A percentile compares a stretch with the other conserved stretches of the same genome.
Evolutionary conservation across 2,888 invertebrate genomes (phyloP).

Genomic region (Laspeyria flexula): DNA sequence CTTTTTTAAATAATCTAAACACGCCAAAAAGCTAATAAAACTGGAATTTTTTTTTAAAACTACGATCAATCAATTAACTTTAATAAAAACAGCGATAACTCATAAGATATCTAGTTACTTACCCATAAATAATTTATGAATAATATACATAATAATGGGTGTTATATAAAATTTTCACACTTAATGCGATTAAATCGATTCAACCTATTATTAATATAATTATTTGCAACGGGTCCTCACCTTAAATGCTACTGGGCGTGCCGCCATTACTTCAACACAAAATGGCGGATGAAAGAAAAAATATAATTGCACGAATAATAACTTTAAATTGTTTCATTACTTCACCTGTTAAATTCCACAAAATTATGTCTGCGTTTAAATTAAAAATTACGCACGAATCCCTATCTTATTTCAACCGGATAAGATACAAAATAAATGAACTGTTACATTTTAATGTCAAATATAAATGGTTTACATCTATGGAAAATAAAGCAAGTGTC

Average conservation of each 20-base stretch:
- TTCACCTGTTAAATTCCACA: conserved; percentile 57
- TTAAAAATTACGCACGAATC: conserved; percentile 6
- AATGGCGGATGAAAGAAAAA: conserved; percentile 66
- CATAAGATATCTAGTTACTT: too few species aligned
- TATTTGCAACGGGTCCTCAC: conserved; percentile 26
- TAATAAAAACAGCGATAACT: neutral
- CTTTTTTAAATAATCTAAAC: too few species aligned
- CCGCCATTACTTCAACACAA: conserved; percentile 59
- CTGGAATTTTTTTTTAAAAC: too few species aligned
- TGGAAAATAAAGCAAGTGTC: conserved; percentile 39
- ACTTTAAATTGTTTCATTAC: conserved; percentile 73
- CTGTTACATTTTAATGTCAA: conserved; percentile 3
- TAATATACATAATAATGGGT: neutral
- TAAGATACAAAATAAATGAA: conserved; percentile 19
- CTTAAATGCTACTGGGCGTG: conserved; percentile 57
- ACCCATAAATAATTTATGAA: neutral
- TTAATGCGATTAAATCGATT: conserved; percentile 1
- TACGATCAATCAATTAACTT: too few species aligned
- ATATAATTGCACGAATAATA: conserved; percentile 67
- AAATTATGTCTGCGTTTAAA: conserved; percentile 26
- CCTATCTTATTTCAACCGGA: conserved; percentile 12
- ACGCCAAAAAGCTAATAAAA: too few species aligned
- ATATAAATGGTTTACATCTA: conserved; percentile 16
- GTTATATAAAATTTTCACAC: conserved; percentile 3
- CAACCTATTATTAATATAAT: conserved; percentile 17